Evolutionary conservation across 2,797 vertebrate genomes (phyloP), one percentile per base, ranked within the genome.

Genomic region (Galaxias olidus): DNA sequence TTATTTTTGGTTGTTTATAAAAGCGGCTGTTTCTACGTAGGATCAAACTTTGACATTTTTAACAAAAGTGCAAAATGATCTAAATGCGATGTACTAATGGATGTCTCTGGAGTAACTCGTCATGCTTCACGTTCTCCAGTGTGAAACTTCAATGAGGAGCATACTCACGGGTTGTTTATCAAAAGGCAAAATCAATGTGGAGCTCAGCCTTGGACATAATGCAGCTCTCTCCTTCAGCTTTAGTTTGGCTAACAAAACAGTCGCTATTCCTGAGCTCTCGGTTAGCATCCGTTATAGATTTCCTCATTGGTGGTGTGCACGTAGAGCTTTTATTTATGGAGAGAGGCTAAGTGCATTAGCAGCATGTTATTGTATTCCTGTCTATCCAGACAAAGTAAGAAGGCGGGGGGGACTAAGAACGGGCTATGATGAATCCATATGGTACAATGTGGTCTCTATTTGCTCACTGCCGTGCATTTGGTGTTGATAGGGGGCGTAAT

Each of bases 111-210:
- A 76, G 64, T 56, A 60, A 62, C 61, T 66, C 63, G n/a, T n/a
- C n/a, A n/a, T n/a, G n/a, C n/a, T n/a, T n/a, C n/a, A n/a, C n/a
- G n/a, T 63, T 70, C 67, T 78, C 45, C 13, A 54, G 73, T 75
- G 72, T 68, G 67, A 80, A 69, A 74, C 69, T 84, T 71, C 76
- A 81, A 84, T 81, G 74, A 84, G 70, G 73, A 75, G 58, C 49
- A 3, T 78, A 65, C 59, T 68, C 66, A 65, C 73, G 67, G 84
- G 74, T 68, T 61, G 14, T 19, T 13, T 71, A 66, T 77, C 18
- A 43, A 18, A 48, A 52, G 78, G 77, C 79, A 66, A 81, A 88
- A 86, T 90, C 85, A 80, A 86, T 84, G 75, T 59, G 63, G 65
- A 64, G 63, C 68, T 66, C 67, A 78, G 71, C 79, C 71, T 71